Percentiles rank a stretch among this genome's conserved stretches.
Conservation (phyloP, 1,140 invertebrate genomes). For the Periplaneta americana region DNA sequence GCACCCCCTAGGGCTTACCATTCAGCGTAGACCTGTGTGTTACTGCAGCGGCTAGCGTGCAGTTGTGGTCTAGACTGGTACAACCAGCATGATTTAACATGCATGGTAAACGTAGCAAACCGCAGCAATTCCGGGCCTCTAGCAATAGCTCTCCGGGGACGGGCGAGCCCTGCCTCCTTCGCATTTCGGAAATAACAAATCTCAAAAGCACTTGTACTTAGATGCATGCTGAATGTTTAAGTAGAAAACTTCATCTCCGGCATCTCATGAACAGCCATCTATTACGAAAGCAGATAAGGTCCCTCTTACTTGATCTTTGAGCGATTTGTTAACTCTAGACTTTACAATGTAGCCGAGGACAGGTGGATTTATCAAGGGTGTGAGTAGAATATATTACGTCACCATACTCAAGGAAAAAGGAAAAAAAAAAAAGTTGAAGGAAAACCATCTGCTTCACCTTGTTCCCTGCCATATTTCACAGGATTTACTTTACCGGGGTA, state of each 20-base stretch:
- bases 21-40: not conserved
- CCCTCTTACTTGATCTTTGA: not conserved
- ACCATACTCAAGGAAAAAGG: not conserved
- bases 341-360: not conserved
- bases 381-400: not conserved
- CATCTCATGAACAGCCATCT: not conserved
- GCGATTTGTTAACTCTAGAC: not conserved
- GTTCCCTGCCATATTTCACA: not conserved
- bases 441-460: not conserved
- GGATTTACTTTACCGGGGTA: not conserved
- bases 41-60: no score
- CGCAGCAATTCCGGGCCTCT: not conserved
- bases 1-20: not conserved
- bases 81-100: not conserved
- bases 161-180: not conserved
- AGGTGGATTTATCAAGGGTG: not conserved
- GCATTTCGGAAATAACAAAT: not conserved
- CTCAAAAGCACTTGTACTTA: not conserved
- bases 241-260: not conserved
- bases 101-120: not conserved
- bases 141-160: not conserved
- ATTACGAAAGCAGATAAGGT: not conserved
- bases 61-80: not conserved
- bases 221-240: not conserved
- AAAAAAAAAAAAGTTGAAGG: not conserved